These are phyloP conservation scores for Anas capensis DNA, from an alignment of 2,797 vertebrate genomes.

Conservation along the genomic window DNA sequence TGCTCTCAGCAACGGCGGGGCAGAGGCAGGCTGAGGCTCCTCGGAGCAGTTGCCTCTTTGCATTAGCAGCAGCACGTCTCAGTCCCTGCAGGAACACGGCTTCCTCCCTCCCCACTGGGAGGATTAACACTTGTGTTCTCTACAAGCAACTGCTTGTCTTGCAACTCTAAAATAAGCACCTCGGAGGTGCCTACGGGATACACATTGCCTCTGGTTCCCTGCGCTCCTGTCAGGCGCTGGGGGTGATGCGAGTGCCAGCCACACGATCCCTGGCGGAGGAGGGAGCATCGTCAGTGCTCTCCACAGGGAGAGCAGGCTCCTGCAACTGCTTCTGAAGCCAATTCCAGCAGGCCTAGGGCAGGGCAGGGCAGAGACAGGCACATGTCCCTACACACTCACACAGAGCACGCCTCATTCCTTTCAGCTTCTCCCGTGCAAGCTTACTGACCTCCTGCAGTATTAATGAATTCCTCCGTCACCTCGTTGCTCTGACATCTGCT, in stretches of 20 bases:
- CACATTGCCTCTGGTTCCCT: constrained; percentile 36
- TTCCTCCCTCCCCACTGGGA: constrained; percentile 28
- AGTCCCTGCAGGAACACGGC: constrained; percentile 35
- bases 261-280: not conserved
- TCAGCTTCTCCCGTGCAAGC: constrained; percentile 13
- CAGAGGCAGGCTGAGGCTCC: constrained; percentile 4
- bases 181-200: constrained; percentile 25
- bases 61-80: constrained; percentile 5
- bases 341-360: constrained; percentile 6
- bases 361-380: not conserved
- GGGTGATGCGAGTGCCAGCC: constrained; percentile 43
- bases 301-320: not conserved
- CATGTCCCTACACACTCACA: not conserved
- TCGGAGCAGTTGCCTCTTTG: constrained; percentile 57
- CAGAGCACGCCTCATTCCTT: constrained; percentile 51
- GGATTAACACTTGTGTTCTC: constrained; percentile 51
- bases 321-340: constrained; percentile 25
- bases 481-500: constrained; percentile 76
- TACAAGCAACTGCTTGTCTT: constrained; percentile 67
- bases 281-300: fast-evolving
- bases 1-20: not conserved
- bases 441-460: constrained; percentile 64
- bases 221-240: constrained; percentile 11
- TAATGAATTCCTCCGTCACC: constrained; percentile 76
- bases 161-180: constrained; percentile 57